Evolutionary conservation across 2,888 invertebrate species (phyloP), one percentile per base, ranked within the genome.

Genomic region (Cordilura impudica): DNA sequence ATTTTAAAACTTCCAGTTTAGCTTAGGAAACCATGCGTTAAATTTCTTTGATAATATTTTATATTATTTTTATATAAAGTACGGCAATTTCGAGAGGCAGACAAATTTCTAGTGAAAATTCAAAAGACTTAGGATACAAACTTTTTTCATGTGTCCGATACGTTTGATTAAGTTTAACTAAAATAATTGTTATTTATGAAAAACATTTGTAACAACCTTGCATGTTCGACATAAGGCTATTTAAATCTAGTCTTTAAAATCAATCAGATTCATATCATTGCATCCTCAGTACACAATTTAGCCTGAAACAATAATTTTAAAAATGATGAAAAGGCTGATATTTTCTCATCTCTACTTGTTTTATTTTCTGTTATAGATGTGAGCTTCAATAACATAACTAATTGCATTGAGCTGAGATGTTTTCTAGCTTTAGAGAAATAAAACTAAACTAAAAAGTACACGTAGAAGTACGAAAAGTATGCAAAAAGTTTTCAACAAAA

Each of bases 231-330:
- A 58, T 29, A 21, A 58, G 73, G 65, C 29, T 51, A 73, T 51
- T 73, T 39, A 63, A 70, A 76, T 76, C 75, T 70, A 49, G 69
- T 43, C 56, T 65, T 58, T 29, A 76, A 75, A 70, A 76, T 76
- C 75, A 76, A 76, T 70, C 69, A 76, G 75, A 76, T 65, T 49
- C 69, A 70, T 76, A 69, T 76, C 75, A 70, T 4, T 5, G 63
- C 54, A 76, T 76, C 69, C 69, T 76, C 43, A 70, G 31, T 70
- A 76, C 63, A 76, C 56, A 70, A 70, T 76, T 76, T 76, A 56
- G 75, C 75, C 75, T 76, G 49, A 76, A 76, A 76, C 75, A 76
- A 76, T 76, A 70, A 76, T 76, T 76, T 76, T 76, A 76, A 70
- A 70, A 63, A 43, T 56, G 56, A 63, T 43, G 39, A 67, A 67